These are phyloP conservation scores for Marmota monax DNA, from an alignment of 2,113 vertebrate genomes.

Conservation along the genomic window DNA sequence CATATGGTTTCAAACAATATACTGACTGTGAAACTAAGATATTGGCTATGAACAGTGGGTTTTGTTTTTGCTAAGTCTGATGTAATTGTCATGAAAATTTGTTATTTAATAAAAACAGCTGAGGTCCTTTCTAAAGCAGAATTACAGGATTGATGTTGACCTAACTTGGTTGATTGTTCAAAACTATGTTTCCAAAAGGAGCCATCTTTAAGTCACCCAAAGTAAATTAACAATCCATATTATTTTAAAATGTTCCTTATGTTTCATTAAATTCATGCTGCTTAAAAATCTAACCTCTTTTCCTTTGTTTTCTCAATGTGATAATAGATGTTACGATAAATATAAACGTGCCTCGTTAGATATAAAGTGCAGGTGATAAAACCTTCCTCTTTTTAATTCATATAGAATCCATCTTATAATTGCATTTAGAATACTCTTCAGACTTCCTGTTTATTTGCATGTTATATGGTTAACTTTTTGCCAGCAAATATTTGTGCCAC, in stretches of 20 bases:
- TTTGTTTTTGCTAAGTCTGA: not conserved
- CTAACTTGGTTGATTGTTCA: not conserved
- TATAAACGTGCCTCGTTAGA: not conserved
- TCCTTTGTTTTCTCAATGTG: not conserved
- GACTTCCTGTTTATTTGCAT: not conserved
- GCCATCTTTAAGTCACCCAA: not conserved
- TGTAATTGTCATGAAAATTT: not conserved
- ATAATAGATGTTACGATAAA: constrained; percentile 4
- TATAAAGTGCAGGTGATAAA: not conserved
- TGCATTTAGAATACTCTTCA: not conserved
- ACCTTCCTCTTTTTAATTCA: not conserved
- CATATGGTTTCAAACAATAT: not conserved
- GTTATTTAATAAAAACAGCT: not conserved
- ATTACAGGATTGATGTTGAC: constrained; percentile 3
- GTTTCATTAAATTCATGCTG: not conserved
- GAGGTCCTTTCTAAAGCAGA: not conserved
- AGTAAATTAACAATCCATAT: not conserved
- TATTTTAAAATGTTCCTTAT: not conserved
- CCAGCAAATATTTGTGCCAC: not conserved
- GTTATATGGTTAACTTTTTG: not conserved
- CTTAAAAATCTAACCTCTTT: not conserved
- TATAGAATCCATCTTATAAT: not conserved
- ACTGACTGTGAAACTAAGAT: not conserved
- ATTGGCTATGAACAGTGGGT: not conserved
- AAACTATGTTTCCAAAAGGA: not conserved